Percentiles rank a stretch among this genome's conserved stretches.
Conservation (phyloP, 2,888 invertebrate genomes). For the Yponomeuta sedellus region DNA sequence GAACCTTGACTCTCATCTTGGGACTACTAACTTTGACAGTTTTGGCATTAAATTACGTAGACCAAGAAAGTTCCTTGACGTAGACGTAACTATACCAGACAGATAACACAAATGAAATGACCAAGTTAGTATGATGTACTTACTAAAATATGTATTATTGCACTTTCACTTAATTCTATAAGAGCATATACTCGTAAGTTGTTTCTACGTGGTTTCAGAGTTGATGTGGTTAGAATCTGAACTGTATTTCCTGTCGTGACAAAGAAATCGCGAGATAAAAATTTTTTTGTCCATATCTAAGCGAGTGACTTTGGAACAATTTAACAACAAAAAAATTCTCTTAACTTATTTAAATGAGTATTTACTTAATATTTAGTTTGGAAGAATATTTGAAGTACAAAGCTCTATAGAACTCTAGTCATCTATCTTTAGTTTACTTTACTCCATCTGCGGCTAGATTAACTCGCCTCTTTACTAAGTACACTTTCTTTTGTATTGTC, state of each 20-base stretch:
- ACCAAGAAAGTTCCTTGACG: too few species aligned
- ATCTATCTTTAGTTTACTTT: background rate
- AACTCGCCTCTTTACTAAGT: background rate
- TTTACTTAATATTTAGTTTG: background rate
- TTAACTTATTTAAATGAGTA: background rate
- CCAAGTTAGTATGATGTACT: too few species aligned
- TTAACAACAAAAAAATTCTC: background rate
- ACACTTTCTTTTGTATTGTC: background rate
- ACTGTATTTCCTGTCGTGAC: too few species aligned
- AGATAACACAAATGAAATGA: background rate
- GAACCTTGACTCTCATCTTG: too few species aligned
- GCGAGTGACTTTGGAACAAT: too few species aligned
- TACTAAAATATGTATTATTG: too few species aligned
- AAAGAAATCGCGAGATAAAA: too few species aligned
- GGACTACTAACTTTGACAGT: slow-evolving; percentile 16
- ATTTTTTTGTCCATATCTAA: too few species aligned
- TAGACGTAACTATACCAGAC: background rate
- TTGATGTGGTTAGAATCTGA: too few species aligned
- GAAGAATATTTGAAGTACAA: background rate
- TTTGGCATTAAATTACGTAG: background rate
- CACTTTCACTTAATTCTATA: too few species aligned
- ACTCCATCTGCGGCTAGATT: background rate
- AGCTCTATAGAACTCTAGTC: background rate
- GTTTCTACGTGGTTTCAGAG: too few species aligned
- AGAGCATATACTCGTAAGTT: too few species aligned